Conservation (phyloP, 92 coral and sea anemone species). For the Plumapathes pennacea region DNA sequence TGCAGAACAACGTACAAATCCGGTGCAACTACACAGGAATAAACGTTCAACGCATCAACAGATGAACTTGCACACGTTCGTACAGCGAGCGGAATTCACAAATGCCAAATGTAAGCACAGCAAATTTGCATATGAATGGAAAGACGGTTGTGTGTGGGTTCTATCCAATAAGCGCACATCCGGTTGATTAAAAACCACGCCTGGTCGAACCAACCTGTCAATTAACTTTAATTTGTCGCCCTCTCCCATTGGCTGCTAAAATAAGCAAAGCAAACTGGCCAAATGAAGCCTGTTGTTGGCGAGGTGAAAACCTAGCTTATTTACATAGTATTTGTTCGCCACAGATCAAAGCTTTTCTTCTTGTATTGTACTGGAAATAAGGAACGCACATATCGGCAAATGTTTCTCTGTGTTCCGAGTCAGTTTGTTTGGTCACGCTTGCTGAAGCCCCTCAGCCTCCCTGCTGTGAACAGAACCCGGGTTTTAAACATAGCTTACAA, state of each 20-base stretch:
- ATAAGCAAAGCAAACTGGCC: constrained; percentile 69
- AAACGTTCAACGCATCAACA: constrained; percentile 3
- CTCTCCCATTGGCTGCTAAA: constrained; percentile 71
- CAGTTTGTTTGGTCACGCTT: too few species aligned
- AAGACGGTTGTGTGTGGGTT: constrained; percentile 39
- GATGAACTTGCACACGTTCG: constrained; percentile 12
- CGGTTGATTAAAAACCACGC: constrained; percentile 90
- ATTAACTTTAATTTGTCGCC: constrained; percentile 65
- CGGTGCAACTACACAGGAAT: background rate
- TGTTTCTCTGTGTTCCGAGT: too few species aligned
- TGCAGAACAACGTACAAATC: background rate
- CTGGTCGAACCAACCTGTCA: constrained; percentile 90
- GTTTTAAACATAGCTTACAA: too few species aligned
- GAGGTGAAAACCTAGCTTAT: constrained; percentile 40
- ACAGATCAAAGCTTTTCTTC: constrained; percentile 53
- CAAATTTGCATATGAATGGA: constrained; percentile 71
- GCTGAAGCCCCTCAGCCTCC: too few species aligned
- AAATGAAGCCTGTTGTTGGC: constrained; percentile 69
- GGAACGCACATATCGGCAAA: too few species aligned
- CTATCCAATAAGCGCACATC: constrained; percentile 74
- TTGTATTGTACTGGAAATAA: too few species aligned
- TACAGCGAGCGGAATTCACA: constrained; percentile 54
- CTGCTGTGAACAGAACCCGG: too few species aligned
- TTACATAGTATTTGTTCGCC: constrained; percentile 68
- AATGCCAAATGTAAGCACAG: constrained; percentile 50